Evolutionary conservation across 1,140 invertebrate genomes (phyloP).

Genomic region (Tetragonula clypearis): DNA sequence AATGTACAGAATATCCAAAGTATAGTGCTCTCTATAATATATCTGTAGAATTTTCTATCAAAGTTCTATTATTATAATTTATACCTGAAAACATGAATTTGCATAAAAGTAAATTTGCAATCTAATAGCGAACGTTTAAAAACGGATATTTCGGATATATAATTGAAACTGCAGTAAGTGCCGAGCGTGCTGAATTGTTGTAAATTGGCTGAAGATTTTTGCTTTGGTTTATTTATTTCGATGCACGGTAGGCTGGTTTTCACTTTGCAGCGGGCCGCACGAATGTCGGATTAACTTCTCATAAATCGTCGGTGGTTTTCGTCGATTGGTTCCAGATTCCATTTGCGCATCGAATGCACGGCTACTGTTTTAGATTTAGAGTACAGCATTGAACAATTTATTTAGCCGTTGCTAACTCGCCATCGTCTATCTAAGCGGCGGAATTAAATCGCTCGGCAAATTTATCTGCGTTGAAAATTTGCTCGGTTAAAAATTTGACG

Average conservation of each 20-base stretch:
- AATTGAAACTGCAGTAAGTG: background rate
- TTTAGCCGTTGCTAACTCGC: background rate
- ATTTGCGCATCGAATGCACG: constrained; percentile 51
- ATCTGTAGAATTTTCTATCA: too few relatives aligned
- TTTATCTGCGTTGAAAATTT: background rate
- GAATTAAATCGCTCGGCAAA: background rate
- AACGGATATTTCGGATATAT: background rate
- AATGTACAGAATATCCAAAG: too few relatives aligned
- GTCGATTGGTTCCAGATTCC: constrained; percentile 63
- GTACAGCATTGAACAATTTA: constrained; percentile 19
- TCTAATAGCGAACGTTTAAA: background rate
- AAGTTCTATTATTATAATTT: too few relatives aligned
- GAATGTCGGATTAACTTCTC: constrained; percentile 66
- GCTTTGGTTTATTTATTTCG: constrained; percentile 54
- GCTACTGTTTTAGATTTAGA: constrained; percentile 27
- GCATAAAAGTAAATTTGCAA: too few relatives aligned
- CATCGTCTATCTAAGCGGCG: too few relatives aligned
- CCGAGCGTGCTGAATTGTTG: background rate
- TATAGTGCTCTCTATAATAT: too few relatives aligned
- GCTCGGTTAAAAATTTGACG: background rate
- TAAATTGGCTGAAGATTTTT: constrained; percentile 10
- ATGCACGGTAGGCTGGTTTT: background rate
- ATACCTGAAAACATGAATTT: too few relatives aligned
- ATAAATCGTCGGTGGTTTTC: constrained; percentile 67
- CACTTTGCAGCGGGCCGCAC: constrained; percentile 14